Base-by-base conservation (phyloP, 2,888 invertebrate genomes). In the Pristionchus maxplancki region DNA sequence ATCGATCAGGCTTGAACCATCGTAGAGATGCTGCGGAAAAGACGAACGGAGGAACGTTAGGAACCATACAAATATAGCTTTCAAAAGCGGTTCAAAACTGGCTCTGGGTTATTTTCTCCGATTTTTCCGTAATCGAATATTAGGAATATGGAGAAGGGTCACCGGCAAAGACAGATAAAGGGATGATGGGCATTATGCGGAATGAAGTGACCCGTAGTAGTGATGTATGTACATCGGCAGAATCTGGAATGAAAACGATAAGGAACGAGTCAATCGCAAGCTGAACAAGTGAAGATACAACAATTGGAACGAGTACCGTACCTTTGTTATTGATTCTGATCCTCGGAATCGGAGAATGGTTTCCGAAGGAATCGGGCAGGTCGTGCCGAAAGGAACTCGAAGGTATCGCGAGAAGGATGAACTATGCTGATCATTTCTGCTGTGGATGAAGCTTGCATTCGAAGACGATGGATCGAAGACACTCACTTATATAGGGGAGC, bases 391-490 rank as follows among this genome's bases (percentile, higher is more conserved):
- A 90, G 89, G 89, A 92, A 92, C 82, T 92, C 92, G 50, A 92
- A 88, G 34, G 89, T 89, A 62, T 92, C 92, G 34, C 91, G 84
- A 67, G 91, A 89, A 88, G 90, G 92, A 89, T 92, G 92, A 44
- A 92, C 91, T 83, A 92, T 92, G 90, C 91, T 91, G 89, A 92
- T 92, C 92, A 92, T 92, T 31, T 24, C 40, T 40, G 37, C 15
- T 15, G 1, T 37, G 74, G 40, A 40, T 24, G 74, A 74, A 40
- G 37, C 40, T 74, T 40, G 40, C 37, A 74, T 74, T 74, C 74
- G 40, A 40, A 74, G 74, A 40, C 31, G 31, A n/a, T 37, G 74
- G 24, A 74, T 74, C 74, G 20, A 40, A 74, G 20, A 20, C 40
- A 28, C 74, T 74, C 74, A 37, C 24, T 74, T 74, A 40, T 74